A percentile compares a stretch with the other conserved stretches of the same genome.
These are phyloP conservation scores for Pelmatolapia mariae DNA, from an alignment of 2,113 vertebrate species.

Conservation along the genomic window DNA sequence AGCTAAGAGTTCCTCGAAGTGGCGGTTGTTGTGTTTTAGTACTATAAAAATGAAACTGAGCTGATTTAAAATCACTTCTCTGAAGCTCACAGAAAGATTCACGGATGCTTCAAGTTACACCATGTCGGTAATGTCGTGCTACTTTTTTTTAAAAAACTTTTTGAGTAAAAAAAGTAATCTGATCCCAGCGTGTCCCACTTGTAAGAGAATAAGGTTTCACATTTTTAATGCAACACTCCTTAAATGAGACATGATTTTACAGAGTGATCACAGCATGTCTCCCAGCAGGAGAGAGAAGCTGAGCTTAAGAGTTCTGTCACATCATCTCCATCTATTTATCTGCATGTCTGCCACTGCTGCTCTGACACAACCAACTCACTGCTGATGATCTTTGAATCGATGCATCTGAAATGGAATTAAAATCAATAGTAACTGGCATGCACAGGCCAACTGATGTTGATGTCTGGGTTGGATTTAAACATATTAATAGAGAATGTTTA, in stretches of 20 bases:
- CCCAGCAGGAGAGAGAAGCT: not conserved
- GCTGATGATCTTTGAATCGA: not conserved
- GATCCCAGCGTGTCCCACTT: not conserved
- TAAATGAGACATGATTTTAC: not conserved
- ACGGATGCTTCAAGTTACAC: not conserved
- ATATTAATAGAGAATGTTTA: not conserved
- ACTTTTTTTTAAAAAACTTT: not conserved
- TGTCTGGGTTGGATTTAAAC: not conserved
- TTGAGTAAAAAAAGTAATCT: not conserved
- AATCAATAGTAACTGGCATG: not conserved
- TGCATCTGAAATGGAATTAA: not conserved
- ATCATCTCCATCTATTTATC: not conserved
- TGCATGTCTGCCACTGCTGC: not conserved
- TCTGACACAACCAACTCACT: not conserved
- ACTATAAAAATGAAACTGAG: not conserved
- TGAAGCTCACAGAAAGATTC: not conserved
- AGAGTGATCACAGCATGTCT: not conserved
- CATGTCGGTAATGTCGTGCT: not conserved
- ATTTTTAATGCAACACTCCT: not conserved
- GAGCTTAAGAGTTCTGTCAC: not conserved
- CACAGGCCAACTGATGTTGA: not conserved
- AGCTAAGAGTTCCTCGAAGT: not conserved
- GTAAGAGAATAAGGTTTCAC: not conserved
- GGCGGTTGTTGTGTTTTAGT: not conserved
- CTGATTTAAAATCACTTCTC: not conserved